These are phyloP conservation scores for Maniola hyperantus DNA, from an alignment of 2,888 invertebrate genomes.

Conservation along the genomic window DNA sequence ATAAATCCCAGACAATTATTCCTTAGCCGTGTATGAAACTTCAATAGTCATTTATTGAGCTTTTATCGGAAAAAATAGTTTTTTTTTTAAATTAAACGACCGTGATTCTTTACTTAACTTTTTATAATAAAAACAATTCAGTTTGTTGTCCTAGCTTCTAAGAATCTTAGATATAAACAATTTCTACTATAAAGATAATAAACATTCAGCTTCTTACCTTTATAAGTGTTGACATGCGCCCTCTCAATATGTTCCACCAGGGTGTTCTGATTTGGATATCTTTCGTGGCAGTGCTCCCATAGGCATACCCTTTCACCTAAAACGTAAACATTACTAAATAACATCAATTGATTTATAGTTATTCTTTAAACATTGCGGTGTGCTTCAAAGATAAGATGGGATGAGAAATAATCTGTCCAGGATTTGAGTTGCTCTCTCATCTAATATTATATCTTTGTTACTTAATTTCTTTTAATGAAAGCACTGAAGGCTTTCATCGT, in stretches of 20 bases:
- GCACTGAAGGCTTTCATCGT: too few species aligned
- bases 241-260: conserved; percentile 93
- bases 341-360: conserved; percentile 33
- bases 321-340: conserved; percentile 45
- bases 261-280: conserved; percentile 89
- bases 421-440: neutral
- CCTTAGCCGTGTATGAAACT: too few species aligned
- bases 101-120: too few species aligned
- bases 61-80: too few species aligned
- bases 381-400: conserved; percentile 8
- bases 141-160: too few species aligned
- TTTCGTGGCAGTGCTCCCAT: conserved; percentile 93
- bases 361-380: conserved; percentile 10
- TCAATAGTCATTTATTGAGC: too few species aligned
- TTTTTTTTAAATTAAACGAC: too few species aligned
- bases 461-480: too few species aligned
- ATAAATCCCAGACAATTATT: too few species aligned
- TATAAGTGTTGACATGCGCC: conserved; percentile 93
- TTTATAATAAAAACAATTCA: too few species aligned
- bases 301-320: conserved; percentile 84
- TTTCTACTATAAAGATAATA: neutral
- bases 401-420: conserved; percentile 15
- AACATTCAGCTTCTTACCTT: conserved; percentile 67
- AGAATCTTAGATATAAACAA: neutral
- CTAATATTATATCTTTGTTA: neutral